These are phyloP conservation scores for Dysidea cf. avara DNA, from an alignment of 37 sponge, comb jelly and placozoan species.

Conservation along the genomic window DNA sequence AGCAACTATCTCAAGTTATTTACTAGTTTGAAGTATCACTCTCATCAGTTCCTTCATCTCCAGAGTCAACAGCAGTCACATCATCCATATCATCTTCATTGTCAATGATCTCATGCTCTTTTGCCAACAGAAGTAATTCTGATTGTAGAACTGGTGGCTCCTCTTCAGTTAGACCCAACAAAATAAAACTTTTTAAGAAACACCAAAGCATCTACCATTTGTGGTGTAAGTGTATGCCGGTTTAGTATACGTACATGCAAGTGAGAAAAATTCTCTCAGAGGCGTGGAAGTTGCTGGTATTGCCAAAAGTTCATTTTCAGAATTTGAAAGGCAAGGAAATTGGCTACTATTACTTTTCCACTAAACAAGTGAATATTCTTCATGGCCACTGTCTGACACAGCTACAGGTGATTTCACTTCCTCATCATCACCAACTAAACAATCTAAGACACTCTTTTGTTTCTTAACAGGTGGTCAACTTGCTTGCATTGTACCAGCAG, in stretches of 20 bases:
- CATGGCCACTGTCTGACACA: background rate
- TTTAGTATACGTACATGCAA: background rate
- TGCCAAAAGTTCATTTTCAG: no score
- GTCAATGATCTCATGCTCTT: background rate
- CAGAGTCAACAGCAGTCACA: no score
- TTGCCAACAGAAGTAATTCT: background rate
- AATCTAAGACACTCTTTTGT: background rate
- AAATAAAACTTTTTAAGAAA: background rate
- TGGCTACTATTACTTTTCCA: background rate
- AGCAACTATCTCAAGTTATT: no score
- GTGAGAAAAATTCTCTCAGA: no score
- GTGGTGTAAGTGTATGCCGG: background rate
- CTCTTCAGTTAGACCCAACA: background rate
- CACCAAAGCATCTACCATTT: background rate
- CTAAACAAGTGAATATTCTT: background rate
- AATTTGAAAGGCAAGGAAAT: no score
- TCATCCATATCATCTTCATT: no score
- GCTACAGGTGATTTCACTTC: no score
- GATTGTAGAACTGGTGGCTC: background rate
- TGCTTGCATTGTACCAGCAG: no score
- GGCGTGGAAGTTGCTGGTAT: no score
- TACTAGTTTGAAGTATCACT: no score
- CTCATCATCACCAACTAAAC: slow-evolving; percentile 5
- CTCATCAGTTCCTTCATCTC: no score
- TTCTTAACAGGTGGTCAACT: background rate